Percentiles rank a stretch among this genome's conserved stretches.
These are phyloP conservation scores for Tapirus indicus DNA, from an alignment of 2,797 vertebrate genomes.

Conservation along the genomic window DNA sequence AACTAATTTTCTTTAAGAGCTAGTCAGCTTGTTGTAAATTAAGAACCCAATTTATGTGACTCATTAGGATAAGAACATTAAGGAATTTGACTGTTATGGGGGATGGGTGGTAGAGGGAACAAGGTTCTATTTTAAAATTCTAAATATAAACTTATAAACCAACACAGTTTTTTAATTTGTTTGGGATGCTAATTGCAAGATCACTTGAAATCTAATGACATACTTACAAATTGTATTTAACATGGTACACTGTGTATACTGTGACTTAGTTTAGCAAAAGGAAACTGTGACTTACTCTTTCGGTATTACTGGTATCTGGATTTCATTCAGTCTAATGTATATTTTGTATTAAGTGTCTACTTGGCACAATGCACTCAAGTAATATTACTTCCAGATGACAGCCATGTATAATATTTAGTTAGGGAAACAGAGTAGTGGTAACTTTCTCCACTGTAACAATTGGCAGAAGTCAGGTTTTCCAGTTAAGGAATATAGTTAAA, in stretches of 20 bases:
- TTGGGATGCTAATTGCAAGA: not conserved
- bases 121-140: constrained; percentile 40
- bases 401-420: constrained; percentile 43
- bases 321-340: constrained; percentile 79
- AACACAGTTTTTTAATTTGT: not conserved
- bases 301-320: constrained; percentile 52
- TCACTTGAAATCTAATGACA: not conserved
- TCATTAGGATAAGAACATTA: not conserved
- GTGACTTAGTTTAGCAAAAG: constrained; percentile 14
- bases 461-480: constrained; percentile 44
- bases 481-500: not conserved
- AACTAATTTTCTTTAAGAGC: not conserved
- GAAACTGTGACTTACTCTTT: constrained; percentile 30
- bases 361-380: constrained; percentile 59
- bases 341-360: constrained; percentile 82
- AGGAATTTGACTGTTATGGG: not conserved
- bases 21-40: not conserved
- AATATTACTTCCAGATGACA: constrained; percentile 80
- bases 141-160: constrained; percentile 45
- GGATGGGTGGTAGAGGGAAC: not conserved
- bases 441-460: constrained; percentile 16
- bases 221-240: not conserved
- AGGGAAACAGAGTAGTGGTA: not conserved
- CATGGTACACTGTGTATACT: not conserved
- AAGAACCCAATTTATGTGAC: not conserved